phyloP scores from a whole-genome alignment of 2,888 invertebrate genomes.

The Chymomyza fuscimana region DNA sequence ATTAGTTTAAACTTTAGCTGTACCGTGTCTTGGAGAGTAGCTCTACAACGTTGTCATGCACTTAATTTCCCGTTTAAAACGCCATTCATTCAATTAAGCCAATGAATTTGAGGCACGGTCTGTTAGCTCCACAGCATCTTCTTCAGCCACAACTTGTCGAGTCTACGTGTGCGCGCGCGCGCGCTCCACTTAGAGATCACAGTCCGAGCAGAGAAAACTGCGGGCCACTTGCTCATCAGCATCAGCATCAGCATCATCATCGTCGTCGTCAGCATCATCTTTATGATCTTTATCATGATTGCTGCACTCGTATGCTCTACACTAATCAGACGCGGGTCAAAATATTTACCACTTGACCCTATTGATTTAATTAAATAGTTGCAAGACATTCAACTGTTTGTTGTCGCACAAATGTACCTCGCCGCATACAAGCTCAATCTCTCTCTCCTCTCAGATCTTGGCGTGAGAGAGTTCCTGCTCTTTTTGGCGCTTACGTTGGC shows the following conservation, averaged over 20 bases:
- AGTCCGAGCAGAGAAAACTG: background rate
- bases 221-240: constrained; percentile 7
- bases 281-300: constrained; percentile 11
- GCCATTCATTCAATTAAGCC: constrained; percentile 79
- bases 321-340: constrained; percentile 80
- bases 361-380: constrained; percentile 80
- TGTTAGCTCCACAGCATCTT: constrained; percentile 17
- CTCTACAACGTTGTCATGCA: constrained; percentile 52
- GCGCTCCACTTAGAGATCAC: background rate
- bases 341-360: constrained; percentile 81
- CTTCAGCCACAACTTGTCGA: constrained; percentile 1
- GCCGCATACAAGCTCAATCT: too few relatives aligned
- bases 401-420: constrained; percentile 51
- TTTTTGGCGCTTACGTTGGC: constrained; percentile 36
- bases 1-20: background rate
- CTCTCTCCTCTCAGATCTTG: too few relatives aligned
- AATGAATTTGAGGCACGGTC: constrained; percentile 74
- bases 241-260: background rate
- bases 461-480: constrained; percentile 6
- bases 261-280: constrained; percentile 45
- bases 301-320: constrained; percentile 48
- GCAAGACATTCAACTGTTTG: constrained; percentile 76
- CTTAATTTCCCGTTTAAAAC: constrained; percentile 77
- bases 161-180: background rate
- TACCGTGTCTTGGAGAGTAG: background rate